Evolutionary conservation across 2,888 invertebrate genomes (phyloP).

Genomic region (Limnephilus auricula): DNA sequence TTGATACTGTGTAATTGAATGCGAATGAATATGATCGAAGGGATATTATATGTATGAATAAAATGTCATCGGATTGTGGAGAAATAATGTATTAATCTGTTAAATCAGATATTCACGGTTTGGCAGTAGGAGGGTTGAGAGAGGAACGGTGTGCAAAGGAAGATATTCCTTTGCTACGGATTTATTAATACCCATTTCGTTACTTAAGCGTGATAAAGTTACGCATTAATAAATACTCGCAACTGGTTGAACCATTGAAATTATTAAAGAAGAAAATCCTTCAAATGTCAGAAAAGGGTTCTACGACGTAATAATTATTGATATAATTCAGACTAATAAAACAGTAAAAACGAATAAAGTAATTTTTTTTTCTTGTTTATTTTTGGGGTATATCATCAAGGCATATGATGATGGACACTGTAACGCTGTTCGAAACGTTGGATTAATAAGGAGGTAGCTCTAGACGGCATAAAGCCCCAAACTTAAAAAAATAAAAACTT

Average conservation of each 20-base stretch:
- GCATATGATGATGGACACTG: too few species aligned
- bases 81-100: constrained; percentile 1
- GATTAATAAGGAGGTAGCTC: too few species aligned
- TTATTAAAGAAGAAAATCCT: background rate
- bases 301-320: background rate
- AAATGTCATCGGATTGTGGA: constrained; percentile 34
- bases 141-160: background rate
- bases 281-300: background rate
- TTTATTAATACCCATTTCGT: background rate
- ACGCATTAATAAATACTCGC: background rate
- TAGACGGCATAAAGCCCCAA: too few species aligned
- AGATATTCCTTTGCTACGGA: background rate
- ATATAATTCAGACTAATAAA: background rate
- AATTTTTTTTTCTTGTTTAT: too few species aligned
- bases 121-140: background rate
- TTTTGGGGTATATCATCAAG: too few species aligned
- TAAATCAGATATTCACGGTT: constrained; percentile 17
- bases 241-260: background rate
- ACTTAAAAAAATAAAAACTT: too few species aligned
- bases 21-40: constrained; percentile 58
- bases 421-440: too few species aligned
- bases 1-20: constrained; percentile 63
- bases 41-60: constrained; percentile 44
- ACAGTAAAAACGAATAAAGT: background rate
- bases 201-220: background rate